Evolutionary conservation across 37 sponge, comb jelly and placozoan species (phyloP).

Genomic region (Mnemiopsis leidyi): DNA sequence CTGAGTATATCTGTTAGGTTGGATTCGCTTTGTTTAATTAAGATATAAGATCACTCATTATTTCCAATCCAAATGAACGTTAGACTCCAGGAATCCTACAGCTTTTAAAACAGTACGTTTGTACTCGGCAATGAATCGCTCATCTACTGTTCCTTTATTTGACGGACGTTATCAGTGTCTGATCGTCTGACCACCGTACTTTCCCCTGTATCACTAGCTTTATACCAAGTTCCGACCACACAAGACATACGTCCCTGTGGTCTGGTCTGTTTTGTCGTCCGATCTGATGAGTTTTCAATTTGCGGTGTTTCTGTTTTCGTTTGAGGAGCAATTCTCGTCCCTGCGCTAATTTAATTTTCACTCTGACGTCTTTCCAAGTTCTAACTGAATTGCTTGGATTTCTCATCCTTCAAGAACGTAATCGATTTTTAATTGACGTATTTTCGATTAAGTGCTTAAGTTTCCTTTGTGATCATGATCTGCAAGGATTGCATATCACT

Average conservation of each 20-base stretch:
- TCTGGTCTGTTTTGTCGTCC: not conserved
- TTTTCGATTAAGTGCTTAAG: conserved; percentile 56
- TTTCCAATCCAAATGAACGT: not conserved
- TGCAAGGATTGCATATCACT: not conserved
- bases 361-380: not conserved
- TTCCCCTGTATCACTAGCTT: not conserved
- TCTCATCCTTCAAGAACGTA: not conserved
- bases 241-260: not conserved
- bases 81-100: not conserved
- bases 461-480: not conserved
- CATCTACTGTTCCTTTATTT: not conserved
- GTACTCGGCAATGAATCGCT: not conserved
- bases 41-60: not conserved
- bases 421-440: conserved; percentile 55
- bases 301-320: not conserved
- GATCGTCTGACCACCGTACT: not conserved
- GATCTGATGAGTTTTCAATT: not conserved
- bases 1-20: not conserved
- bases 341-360: not conserved
- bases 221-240: not conserved
- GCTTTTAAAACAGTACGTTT: not conserved
- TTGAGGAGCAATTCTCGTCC: not conserved
- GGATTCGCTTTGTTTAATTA: not conserved
- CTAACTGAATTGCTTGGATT: not conserved
- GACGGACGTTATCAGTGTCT: not conserved